Evolutionary conservation across 2,888 invertebrate species (phyloP), one percentile per base, ranked within the genome.

Genomic region (Eurytoma adleriae): DNA sequence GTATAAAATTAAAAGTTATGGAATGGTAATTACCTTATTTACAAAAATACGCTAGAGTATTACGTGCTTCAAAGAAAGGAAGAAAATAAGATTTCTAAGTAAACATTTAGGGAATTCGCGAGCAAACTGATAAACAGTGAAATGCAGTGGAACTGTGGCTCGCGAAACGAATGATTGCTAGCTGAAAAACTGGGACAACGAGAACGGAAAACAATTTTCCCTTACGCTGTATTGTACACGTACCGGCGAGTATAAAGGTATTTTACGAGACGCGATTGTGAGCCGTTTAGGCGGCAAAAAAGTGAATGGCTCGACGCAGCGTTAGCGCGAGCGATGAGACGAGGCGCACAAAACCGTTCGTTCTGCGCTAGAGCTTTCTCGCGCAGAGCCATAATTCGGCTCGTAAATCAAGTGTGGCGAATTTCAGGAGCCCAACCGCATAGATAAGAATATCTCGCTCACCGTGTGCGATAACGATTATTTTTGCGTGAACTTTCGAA

Each of bases 151-250:
- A 40, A 57, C n/a, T 56, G 16, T 16, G 56, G 30, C 40, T n/a
- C 30, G 10, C 16, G 27, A 61, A 75, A 68, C 27, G 10, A 73
- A 52, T 56, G 54, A 73, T 30, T 73, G 48, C 40, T 40, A 20
- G 30, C 50, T 70, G 61, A 0, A 61, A 72, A 79, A 73, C 3
- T 48, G 27, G 73, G 79, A 27, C 64, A 74, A 70, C 64, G 69
- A 66, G 27, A 70, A 20, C 24, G 59, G n/a, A 64, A 74, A 74
- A 74, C 57, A 70, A 50, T 74, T 79, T 79, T 66, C 24, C 56
- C 59, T 3, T 18, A 13, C 48, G 64, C 59, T 62, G 40, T 54
- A 64, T 14, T 48, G 52, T 50, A 57, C 64, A 57, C 48, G 13
- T 74, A 62, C 74, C 50, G 18, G 24, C 64, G 74, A 79, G 18